Conservation (phyloP, 2,888 invertebrate genomes). For the Eilema griseolum region DNA sequence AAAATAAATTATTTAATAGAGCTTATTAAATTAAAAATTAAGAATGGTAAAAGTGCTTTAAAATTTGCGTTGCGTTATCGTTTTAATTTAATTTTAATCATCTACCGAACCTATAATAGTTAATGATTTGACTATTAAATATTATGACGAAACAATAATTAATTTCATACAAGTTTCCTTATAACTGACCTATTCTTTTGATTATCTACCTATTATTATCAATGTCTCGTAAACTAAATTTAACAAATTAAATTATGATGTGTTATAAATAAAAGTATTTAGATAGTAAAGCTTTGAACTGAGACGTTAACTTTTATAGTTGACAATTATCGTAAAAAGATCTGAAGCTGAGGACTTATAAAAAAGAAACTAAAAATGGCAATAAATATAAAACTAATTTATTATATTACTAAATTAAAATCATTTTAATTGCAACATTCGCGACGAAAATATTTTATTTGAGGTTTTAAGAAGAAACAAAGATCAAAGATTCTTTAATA, state of each 20-base stretch:
- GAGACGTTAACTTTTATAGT: background rate
- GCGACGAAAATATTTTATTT: background rate
- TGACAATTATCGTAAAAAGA: constrained; percentile 3
- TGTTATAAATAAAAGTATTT: background rate
- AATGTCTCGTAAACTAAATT: background rate
- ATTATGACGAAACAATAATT: no score
- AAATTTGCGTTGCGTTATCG: no score
- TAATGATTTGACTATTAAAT: no score
- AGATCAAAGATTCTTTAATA: constrained; percentile 4
- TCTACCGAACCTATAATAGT: no score
- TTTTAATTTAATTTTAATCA: no score
- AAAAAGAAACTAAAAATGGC: background rate
- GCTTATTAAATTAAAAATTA: no score
- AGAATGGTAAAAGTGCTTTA: no score
- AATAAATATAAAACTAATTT: background rate
- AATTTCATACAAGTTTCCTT: no score
- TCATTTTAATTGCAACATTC: background rate
- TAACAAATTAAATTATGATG: background rate
- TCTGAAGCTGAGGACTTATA: background rate
- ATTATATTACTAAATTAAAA: background rate
- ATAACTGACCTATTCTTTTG: no score
- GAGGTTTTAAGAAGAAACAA: background rate
- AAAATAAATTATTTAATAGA: no score
- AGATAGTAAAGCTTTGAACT: background rate
- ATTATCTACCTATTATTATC: no score